These are phyloP conservation scores for Yponomeuta cagnagella DNA, from an alignment of 2,888 invertebrate genomes.

Conservation along the genomic window DNA sequence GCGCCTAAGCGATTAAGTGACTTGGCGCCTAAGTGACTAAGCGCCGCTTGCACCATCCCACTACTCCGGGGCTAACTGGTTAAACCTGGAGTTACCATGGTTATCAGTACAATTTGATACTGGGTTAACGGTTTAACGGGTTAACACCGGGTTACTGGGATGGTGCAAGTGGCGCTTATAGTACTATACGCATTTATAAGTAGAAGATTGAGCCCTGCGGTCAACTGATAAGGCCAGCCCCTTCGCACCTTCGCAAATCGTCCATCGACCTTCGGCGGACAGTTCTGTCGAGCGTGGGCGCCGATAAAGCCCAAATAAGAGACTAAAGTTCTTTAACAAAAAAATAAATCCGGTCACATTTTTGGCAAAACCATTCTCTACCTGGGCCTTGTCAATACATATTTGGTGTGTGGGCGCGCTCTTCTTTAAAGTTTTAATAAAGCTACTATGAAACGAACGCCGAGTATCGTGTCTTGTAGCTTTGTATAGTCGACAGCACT, in stretches of 20 bases:
- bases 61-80: no score
- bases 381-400: constrained; percentile 9
- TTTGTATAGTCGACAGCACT: no score
- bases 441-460: neutral
- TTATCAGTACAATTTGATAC: no score
- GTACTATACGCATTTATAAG: no score
- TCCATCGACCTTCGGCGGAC: constrained; percentile 7
- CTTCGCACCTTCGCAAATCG: neutral
- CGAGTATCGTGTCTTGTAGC: no score
- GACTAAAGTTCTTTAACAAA: constrained; percentile 1
- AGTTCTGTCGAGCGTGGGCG: neutral
- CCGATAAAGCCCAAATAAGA: neutral
- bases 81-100: no score
- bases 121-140: no score
- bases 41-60: no score
- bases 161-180: no score
- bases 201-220: neutral
- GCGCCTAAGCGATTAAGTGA: no score
- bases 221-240: neutral
- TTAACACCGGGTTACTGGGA: no score
- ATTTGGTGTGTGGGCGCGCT: neutral
- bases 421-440: neutral
- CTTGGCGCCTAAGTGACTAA: no score
- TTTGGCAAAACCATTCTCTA: constrained; percentile 9
- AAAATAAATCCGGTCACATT: neutral